These are phyloP conservation scores for Philonicus albiceps DNA, from an alignment of 2,888 invertebrate species.

Conservation along the genomic window DNA sequence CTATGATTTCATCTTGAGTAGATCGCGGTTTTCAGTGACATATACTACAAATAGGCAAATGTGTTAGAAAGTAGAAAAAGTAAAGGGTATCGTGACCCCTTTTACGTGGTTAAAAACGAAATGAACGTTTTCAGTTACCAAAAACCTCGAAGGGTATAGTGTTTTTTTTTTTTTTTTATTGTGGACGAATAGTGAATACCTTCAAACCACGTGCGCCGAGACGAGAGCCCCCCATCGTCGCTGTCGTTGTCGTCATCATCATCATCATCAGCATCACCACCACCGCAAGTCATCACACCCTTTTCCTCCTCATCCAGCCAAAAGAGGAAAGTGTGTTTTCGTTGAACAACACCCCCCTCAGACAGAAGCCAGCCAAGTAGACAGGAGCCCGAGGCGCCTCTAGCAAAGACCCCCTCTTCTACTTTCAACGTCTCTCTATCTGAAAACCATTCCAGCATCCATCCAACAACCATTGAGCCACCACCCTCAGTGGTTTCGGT, in stretches of 20 bases:
- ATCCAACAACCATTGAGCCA: neutral
- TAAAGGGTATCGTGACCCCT: neutral
- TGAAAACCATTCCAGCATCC: neutral
- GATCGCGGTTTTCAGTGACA: neutral
- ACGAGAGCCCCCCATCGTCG: neutral
- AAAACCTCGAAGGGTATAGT: too few species aligned
- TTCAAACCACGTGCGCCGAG: neutral
- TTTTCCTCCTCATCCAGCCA: neutral
- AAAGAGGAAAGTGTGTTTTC: neutral
- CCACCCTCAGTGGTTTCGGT: neutral
- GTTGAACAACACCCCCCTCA: neutral
- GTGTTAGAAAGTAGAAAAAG: neutral
- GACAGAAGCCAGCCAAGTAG: neutral
- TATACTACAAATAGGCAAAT: neutral
- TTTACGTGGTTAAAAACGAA: neutral
- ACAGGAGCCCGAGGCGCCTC: neutral
- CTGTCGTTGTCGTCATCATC: neutral
- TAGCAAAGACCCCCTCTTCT: neutral
- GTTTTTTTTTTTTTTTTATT: neutral
- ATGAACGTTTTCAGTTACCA: neutral
- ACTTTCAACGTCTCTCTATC: neutral
- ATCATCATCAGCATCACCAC: neutral
- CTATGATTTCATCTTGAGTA: slow-evolving; percentile 13
- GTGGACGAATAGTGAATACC: neutral
- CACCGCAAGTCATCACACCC: neutral